phyloP scores from a whole-genome alignment of 2,888 invertebrate species.

The Platycnemis pennipes region DNA sequence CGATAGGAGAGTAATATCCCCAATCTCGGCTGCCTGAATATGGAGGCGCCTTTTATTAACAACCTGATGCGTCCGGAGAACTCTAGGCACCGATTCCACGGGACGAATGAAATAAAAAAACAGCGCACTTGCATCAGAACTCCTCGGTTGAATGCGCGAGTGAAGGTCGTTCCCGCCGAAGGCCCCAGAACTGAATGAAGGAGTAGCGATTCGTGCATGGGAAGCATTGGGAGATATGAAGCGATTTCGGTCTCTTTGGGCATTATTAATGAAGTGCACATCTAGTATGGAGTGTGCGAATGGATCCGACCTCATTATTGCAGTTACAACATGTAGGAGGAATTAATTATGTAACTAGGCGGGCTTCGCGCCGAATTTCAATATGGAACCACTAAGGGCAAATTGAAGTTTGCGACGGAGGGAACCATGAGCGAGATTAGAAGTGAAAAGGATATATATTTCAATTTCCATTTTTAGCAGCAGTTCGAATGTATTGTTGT shows the following conservation, averaged over 20 bases:
- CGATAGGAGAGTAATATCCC: neutral
- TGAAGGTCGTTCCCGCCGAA: neutral
- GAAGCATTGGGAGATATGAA: neutral
- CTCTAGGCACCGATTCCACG: neutral
- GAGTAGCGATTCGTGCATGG: neutral
- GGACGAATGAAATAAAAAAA: neutral
- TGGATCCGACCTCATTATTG: too few relatives aligned
- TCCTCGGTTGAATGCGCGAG: neutral
- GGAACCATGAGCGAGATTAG: too few relatives aligned
- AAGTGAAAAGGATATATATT: too few relatives aligned
- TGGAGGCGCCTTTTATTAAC: neutral
- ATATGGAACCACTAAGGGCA: too few relatives aligned
- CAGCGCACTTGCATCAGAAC: neutral
- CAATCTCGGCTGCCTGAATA: neutral
- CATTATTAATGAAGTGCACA: neutral
- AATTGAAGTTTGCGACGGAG: too few relatives aligned
- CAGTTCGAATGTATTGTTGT: too few relatives aligned
- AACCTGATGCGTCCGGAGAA: conserved; percentile 10
- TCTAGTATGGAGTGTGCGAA: too few relatives aligned
- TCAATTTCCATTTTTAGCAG: too few relatives aligned
- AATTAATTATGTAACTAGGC: too few relatives aligned
- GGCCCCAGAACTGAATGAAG: neutral
- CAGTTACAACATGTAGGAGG: too few relatives aligned
- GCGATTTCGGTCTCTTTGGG: neutral
- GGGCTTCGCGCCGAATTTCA: too few relatives aligned